Conservation (phyloP, 2,888 invertebrate genomes). For the Aquatica leii region DNA sequence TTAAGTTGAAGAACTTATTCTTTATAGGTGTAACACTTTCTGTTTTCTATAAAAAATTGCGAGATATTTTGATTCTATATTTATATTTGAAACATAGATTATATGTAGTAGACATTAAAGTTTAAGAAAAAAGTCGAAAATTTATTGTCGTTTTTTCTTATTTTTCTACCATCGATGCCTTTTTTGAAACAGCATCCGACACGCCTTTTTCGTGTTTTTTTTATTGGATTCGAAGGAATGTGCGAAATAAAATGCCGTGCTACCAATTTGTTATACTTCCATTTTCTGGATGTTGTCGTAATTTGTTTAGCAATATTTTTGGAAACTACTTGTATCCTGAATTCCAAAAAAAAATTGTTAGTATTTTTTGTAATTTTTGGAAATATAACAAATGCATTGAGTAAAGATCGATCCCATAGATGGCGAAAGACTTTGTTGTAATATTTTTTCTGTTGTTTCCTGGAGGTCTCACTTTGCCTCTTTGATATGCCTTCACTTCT, state of each 20-base stretch:
- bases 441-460: background rate
- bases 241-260: no score
- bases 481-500: background rate
- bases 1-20: no score
- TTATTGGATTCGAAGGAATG: no score
- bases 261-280: background rate
- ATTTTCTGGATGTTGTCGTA: background rate
- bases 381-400: background rate
- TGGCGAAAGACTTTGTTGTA: background rate
- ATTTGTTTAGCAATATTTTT: background rate
- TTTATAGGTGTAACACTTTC: no score
- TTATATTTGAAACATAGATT: background rate
- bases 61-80: no score
- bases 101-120: background rate
- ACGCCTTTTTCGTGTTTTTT: background rate
- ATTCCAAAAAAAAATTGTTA: background rate
- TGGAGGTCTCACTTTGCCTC: background rate
- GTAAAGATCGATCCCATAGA: no score
- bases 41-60: no score
- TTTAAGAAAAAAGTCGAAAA: background rate
- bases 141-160: no score
- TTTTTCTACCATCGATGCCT: background rate
- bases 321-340: background rate
- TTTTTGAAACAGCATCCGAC: background rate
- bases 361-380: background rate